These are phyloP conservation scores for Lamellibrachia satsuma DNA, from an alignment of 2,888 invertebrate species.

Conservation along the genomic window DNA sequence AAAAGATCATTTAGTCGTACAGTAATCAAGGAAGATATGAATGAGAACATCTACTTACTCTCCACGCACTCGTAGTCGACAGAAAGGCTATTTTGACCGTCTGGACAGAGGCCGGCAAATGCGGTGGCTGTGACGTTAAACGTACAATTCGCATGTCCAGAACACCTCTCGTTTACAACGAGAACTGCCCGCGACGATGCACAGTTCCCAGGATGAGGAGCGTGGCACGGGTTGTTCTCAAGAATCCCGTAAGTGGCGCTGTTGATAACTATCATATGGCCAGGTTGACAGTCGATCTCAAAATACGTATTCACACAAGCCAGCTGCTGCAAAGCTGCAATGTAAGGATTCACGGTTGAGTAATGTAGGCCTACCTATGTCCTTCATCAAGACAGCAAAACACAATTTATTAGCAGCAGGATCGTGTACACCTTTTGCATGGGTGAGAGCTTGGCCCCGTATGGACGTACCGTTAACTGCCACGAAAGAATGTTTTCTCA, in stretches of 20 bases:
- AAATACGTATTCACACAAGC: neutral
- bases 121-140: neutral
- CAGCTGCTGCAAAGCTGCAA: neutral
- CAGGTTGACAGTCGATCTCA: neutral
- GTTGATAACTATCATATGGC: neutral
- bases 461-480: no score
- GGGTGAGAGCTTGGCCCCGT: no score
- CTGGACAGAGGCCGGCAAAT: neutral
- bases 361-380: neutral
- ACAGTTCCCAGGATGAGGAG: neutral
- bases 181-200: neutral
- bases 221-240: neutral
- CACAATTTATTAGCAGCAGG: neutral
- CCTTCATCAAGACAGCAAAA: neutral
- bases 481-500: no score
- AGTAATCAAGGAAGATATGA: neutral
- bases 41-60: neutral
- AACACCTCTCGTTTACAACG: constrained; percentile 17
- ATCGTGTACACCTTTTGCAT: neutral
- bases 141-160: neutral
- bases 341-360: neutral
- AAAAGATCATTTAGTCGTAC: no score
- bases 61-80: neutral
- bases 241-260: neutral
- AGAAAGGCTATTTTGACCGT: neutral